Evolutionary conservation across 2,888 invertebrate genomes (phyloP).

Genomic region (Apoda limacodes): DNA sequence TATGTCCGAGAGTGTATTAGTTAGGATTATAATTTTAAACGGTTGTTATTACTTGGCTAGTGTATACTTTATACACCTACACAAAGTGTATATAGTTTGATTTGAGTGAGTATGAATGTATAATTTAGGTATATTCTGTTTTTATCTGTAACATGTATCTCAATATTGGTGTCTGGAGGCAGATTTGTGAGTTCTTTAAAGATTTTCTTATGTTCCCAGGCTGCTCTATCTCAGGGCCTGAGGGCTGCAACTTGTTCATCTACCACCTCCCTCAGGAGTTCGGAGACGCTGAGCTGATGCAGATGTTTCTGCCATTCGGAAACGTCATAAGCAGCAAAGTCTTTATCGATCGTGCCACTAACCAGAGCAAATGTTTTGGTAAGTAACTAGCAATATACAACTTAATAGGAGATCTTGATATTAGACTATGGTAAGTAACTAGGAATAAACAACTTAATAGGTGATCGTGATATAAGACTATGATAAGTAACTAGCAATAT

Average conservation of each 20-base stretch:
- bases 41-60: too few species aligned
- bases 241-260: slow-evolving; percentile 99
- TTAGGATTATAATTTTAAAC: too few species aligned
- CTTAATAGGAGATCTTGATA: too few species aligned
- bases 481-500: too few species aligned
- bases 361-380: slow-evolving; percentile 99
- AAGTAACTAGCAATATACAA: slow-evolving; percentile 42
- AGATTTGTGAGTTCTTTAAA: slow-evolving; percentile 75
- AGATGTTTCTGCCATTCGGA: slow-evolving; percentile 99
- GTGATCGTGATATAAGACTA: too few species aligned
- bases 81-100: slow-evolving; percentile 5
- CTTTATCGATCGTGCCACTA: slow-evolving; percentile 99
- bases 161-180: slow-evolving; percentile 40
- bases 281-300: slow-evolving; percentile 98
- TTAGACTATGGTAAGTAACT: too few species aligned
- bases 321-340: slow-evolving; percentile 99
- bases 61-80: slow-evolving; percentile 9
- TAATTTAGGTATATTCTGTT: neutral
- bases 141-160: too few species aligned
- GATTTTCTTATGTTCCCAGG: slow-evolving; percentile 83
- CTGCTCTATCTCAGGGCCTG: slow-evolving; percentile 97
- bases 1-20: too few species aligned
- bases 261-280: slow-evolving; percentile 99
- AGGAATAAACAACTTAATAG: too few species aligned
- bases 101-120: too few species aligned